These are phyloP conservation scores for Alca torda DNA, from an alignment of 2,797 vertebrate genomes.

Conservation along the genomic window DNA sequence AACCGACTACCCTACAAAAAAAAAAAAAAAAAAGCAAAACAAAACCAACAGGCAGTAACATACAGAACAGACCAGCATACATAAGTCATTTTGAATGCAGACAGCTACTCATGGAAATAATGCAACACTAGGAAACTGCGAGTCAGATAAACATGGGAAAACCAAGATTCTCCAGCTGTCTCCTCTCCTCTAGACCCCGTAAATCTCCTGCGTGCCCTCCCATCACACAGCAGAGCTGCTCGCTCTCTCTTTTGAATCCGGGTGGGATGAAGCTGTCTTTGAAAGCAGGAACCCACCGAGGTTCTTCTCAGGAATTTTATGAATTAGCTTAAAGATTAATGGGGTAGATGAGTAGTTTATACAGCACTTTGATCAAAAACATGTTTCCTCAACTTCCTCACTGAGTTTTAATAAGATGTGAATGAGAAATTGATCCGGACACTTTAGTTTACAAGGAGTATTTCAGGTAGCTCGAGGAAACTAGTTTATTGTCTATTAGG, in stretches of 20 bases:
- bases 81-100: neutral
- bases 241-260: neutral
- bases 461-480: conserved; percentile 26
- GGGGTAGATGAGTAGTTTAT: neutral
- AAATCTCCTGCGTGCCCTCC: rapidly evolving
- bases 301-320: neutral
- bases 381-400: neutral
- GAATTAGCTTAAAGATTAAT: conserved; percentile 3
- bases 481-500: conserved; percentile 18
- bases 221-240: neutral
- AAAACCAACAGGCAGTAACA: neutral
- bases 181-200: rapidly evolving
- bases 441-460: conserved; percentile 20
- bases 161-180: neutral
- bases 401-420: neutral
- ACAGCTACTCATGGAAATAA: neutral
- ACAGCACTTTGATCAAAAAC: neutral
- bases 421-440: conserved; percentile 11
- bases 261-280: neutral
- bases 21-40: too few species aligned
- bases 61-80: neutral
- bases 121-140: neutral
- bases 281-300: neutral
- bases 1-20: neutral
- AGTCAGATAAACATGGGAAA: neutral